Base-by-base conservation (phyloP, 1,140 invertebrate genomes). In the Oryctes rhinoceros region DNA sequence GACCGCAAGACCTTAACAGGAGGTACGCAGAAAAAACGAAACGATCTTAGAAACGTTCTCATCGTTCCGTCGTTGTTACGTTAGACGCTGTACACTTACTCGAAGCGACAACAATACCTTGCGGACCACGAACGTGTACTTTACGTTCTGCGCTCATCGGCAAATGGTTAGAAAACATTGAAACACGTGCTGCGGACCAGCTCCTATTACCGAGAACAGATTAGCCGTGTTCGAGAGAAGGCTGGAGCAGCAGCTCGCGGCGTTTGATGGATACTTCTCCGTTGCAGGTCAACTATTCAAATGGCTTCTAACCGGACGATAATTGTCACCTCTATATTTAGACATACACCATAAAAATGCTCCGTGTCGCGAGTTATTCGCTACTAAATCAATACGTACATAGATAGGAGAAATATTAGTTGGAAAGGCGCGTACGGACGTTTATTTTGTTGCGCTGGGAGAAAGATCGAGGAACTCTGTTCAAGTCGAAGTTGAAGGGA, bases 311-410 rank as follows among this genome's bases (percentile, higher is more conserved):
- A 71, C 65, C 65, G 65, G 65, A 71, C 65, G 65, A 71, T 71
- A 71, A 71, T 71, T 71, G 65, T 71, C 65, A 71, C 65, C 65
- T 71, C 65, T 71, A 71, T 71, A 71, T 71, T 71, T 71, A 71
- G 65, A 24, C 65, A 37, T 71, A 37, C 65, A 30, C 65, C 24
- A 37, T 71, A 71, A 71, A 71, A 71, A 59, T 18, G 18, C 11
- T n/a, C 11, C 49, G 53, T 59, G 15, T 18, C 53, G 15, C 53
- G 53, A 59, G 53, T 18, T 59, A 59, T 59, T 59, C 53, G 53
- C 53, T 59, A 59, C 53, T 59, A 59, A 59, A 59, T 59, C 53
- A 59, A 59, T 59, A 59, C 53, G 15, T n/a, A 18, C 18, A 59
- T 18, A 18, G 15, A 18, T 59, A 18, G 53, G 18, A 15, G 53